Evolutionary conservation across 92 coral and sea anemone species (phyloP).

Genomic region (Actinostola sp.): DNA sequence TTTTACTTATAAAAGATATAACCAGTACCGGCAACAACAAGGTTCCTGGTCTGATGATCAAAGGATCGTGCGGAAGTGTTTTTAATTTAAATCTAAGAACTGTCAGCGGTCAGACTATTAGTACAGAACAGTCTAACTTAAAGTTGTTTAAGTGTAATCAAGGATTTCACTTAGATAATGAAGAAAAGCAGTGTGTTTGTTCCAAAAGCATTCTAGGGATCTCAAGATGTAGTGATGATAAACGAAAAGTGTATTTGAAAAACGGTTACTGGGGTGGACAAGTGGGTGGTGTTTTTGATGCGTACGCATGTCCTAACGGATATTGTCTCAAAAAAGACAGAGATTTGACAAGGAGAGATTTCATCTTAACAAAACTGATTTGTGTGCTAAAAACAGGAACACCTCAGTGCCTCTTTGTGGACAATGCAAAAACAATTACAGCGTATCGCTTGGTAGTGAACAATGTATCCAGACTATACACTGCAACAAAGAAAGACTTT

Average conservation of each 20-base stretch:
- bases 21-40: slow-evolving; percentile 8
- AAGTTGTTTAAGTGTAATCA: slow-evolving; percentile 59
- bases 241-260: slow-evolving; percentile 57
- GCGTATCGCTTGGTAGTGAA: slow-evolving; percentile 69
- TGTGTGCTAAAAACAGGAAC: slow-evolving; percentile 60
- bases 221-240: slow-evolving; percentile 52
- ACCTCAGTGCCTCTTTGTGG: slow-evolving; percentile 74
- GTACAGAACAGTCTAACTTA: background rate
- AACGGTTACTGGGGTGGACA: slow-evolving; percentile 89
- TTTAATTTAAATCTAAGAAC: slow-evolving; percentile 63
- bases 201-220: slow-evolving; percentile 53
- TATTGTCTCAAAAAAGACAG: slow-evolving; percentile 34
- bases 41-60: slow-evolving; percentile 35
- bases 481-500: slow-evolving; percentile 54
- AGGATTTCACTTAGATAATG: slow-evolving; percentile 53
- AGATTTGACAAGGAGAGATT: slow-evolving; percentile 23
- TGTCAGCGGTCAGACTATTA: slow-evolving; percentile 71
- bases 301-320: slow-evolving; percentile 71
- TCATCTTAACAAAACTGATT: slow-evolving; percentile 3
- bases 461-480: slow-evolving; percentile 24
- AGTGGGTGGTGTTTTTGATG: slow-evolving; percentile 27
- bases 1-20: slow-evolving; percentile 67
- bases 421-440: slow-evolving; percentile 49
- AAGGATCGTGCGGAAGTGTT: slow-evolving; percentile 31
- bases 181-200: slow-evolving; percentile 53